These are phyloP conservation scores for Folsomia manolachei DNA, from an alignment of 2,888 invertebrate species.

Conservation along the genomic window DNA sequence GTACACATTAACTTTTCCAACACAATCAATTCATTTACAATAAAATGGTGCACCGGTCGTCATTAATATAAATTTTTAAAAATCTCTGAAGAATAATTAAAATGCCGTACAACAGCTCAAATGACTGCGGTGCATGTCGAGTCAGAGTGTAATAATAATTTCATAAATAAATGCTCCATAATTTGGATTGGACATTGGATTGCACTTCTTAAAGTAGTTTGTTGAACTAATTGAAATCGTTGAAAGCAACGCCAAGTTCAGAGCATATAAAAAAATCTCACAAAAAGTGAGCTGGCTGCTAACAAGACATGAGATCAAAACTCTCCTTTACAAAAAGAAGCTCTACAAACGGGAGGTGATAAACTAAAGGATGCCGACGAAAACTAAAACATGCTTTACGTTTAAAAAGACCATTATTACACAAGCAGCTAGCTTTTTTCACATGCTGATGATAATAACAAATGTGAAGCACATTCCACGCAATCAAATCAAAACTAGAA, in stretches of 20 bases:
- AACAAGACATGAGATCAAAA: conserved; percentile 15
- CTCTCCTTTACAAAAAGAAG: conserved; percentile 9
- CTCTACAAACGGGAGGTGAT: background rate
- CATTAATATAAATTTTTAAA: no score
- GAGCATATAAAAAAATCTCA: background rate
- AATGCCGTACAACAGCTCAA: no score
- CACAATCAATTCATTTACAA: no score
- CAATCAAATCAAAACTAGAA: background rate
- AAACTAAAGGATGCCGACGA: conserved; percentile 12
- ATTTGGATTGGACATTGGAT: no score
- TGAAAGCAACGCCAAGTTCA: background rate
- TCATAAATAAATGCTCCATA: no score
- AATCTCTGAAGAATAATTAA: no score
- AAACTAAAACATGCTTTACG: background rate
- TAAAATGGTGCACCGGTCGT: no score
- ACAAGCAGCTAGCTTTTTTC: background rate
- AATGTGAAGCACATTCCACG: background rate
- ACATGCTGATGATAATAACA: background rate
- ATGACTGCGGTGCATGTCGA: no score
- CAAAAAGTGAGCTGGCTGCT: background rate
- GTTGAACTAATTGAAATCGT: background rate
- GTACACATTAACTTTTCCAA: no score
- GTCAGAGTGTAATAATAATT: no score
- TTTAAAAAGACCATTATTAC: background rate
- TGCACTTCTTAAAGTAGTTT: no score